Conservation (phyloP, 2,888 invertebrate species). For the Pristionchus entomophagus region DNA sequence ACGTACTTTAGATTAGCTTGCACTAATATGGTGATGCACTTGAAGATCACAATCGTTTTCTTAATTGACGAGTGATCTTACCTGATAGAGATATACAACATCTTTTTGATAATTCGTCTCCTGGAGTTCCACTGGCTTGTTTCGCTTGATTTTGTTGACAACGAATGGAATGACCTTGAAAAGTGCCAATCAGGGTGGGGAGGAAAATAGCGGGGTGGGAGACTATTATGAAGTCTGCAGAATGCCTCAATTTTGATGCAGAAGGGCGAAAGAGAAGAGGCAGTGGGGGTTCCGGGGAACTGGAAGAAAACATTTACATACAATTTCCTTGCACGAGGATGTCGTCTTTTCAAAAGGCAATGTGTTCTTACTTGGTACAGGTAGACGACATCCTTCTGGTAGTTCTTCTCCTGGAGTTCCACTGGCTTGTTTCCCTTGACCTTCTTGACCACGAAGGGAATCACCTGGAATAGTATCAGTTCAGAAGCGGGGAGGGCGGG, state of each 20-base stretch:
- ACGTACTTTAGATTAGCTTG: not conserved
- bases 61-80: too few species aligned
- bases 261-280: not conserved
- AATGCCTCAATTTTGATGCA: constrained; percentile 56
- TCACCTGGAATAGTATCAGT: not conserved
- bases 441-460: constrained; percentile 10
- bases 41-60: not conserved
- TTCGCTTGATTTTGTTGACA: not conserved
- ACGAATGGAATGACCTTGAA: not conserved
- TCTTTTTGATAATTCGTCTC: constrained; percentile 64
- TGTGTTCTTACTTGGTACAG: constrained; percentile 56
- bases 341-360: too few species aligned
- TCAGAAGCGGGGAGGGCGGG: not conserved
- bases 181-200: too few species aligned
- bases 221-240: constrained; percentile 68
- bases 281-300: constrained; percentile 66
- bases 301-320: too few species aligned
- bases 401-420: constrained; percentile 51
- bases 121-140: not conserved
- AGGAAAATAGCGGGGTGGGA: too few species aligned
- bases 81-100: constrained; percentile 69
- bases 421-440: not conserved
- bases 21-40: not conserved
- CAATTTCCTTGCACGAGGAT: too few species aligned
- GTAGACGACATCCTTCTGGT: constrained; percentile 71